A percentile compares a stretch with the other conserved stretches of the same genome.
phyloP scores from a whole-genome alignment of 2,888 invertebrate species.

The Graphium colonna region DNA sequence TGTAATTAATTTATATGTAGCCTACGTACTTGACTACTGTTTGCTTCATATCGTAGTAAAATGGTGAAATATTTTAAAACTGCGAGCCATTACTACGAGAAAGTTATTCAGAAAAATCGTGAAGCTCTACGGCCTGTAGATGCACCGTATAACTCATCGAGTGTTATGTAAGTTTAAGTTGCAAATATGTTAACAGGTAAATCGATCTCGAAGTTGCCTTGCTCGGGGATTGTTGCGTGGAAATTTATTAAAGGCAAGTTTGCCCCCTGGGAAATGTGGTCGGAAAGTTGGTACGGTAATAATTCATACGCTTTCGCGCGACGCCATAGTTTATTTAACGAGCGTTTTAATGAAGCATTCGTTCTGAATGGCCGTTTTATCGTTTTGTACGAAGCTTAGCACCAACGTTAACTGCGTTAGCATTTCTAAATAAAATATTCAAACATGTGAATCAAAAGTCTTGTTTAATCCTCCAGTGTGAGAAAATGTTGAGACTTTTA shows the following conservation, averaged over 20 bases:
- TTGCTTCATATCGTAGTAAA: too few species aligned
- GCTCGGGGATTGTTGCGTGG: constrained; percentile 44
- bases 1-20: too few species aligned
- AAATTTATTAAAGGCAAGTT: constrained; percentile 48
- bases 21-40: too few species aligned
- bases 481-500: too few species aligned
- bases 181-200: constrained; percentile 52
- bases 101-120: constrained; percentile 1
- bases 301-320: constrained; percentile 32
- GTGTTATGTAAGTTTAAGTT: constrained; percentile 30
- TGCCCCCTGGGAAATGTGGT: constrained; percentile 33
- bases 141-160: constrained; percentile 17
- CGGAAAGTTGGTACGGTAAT: constrained; percentile 33
- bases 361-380: background rate
- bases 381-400: background rate
- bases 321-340: constrained; percentile 15
- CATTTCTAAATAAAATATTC: background rate
- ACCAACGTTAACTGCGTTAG: background rate
- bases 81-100: too few species aligned
- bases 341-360: constrained; percentile 2
- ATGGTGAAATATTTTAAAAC: too few species aligned
- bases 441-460: background rate
- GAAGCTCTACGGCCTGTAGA: constrained; percentile 22
- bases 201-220: constrained; percentile 46
- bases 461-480: too few species aligned